These are phyloP conservation scores for Eulemur albifrons DNA, from an alignment of 2,797 vertebrate species.

Conservation along the genomic window DNA sequence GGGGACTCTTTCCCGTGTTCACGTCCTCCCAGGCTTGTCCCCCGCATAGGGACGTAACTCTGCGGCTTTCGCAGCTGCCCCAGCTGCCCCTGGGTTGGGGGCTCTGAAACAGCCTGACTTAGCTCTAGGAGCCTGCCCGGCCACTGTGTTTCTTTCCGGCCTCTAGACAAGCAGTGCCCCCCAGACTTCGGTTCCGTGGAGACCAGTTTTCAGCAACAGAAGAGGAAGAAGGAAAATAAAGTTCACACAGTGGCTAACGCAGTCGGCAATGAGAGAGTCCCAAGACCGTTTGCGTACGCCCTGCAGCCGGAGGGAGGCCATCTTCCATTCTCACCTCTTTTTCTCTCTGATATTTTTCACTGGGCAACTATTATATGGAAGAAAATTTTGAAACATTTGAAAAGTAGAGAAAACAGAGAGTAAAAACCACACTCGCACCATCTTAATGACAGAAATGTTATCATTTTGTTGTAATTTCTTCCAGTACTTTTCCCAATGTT, in stretches of 20 bases:
- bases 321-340: accelerated
- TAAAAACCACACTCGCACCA: background rate
- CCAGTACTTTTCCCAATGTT: accelerated
- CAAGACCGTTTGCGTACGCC: accelerated
- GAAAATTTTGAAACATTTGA: background rate
- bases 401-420: background rate
- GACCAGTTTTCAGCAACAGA: background rate
- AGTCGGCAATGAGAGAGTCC: accelerated
- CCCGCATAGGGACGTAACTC: background rate
- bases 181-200: background rate
- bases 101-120: accelerated
- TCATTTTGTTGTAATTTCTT: background rate
- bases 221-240: background rate
- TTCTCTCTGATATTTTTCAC: background rate
- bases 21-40: background rate
- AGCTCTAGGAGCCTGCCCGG: accelerated
- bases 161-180: background rate
- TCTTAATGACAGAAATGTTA: background rate
- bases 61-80: background rate
- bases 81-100: accelerated
- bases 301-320: background rate
- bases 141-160: background rate
- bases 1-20: background rate
- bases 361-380: background rate
- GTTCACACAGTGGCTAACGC: accelerated